These are phyloP conservation scores for Ptychadena robeensis DNA, from an alignment of 2,797 vertebrate genomes.

Conservation along the genomic window DNA sequence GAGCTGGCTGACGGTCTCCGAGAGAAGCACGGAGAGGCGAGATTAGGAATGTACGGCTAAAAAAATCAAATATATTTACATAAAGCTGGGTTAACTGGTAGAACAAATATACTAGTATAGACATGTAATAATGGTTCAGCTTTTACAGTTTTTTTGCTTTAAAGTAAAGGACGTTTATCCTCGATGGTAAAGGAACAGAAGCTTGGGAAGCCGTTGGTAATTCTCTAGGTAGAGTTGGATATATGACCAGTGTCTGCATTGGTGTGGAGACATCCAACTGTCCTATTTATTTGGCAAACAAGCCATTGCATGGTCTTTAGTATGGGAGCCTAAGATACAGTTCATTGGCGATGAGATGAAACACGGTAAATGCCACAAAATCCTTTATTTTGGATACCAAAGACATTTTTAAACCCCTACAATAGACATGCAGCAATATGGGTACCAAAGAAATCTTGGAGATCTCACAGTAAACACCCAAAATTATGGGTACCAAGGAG, in stretches of 20 bases:
- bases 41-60: constrained; percentile 29
- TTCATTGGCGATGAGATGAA: no score
- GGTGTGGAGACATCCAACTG: neutral
- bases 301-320: neutral
- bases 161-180: constrained; percentile 19
- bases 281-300: neutral
- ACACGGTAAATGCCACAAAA: neutral
- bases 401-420: no score
- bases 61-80: constrained; percentile 42
- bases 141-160: neutral
- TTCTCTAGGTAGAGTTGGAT: neutral
- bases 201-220: neutral
- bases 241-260: no score
- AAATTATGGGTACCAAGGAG: no score
- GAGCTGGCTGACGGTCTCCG: constrained; percentile 78
- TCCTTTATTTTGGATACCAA: neutral
- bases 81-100: constrained; percentile 69
- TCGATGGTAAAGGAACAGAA: neutral
- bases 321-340: neutral
- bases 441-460: no score
- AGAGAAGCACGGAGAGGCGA: constrained; percentile 29
- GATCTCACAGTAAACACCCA: neutral
- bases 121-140: neutral
- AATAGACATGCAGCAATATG: no score
- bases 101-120: constrained; percentile 72